A percentile compares a stretch with the other conserved stretches of the same genome.
Evolutionary conservation across 1,140 invertebrate genomes (phyloP).

Genomic region (Cotesia vestalis): DNA sequence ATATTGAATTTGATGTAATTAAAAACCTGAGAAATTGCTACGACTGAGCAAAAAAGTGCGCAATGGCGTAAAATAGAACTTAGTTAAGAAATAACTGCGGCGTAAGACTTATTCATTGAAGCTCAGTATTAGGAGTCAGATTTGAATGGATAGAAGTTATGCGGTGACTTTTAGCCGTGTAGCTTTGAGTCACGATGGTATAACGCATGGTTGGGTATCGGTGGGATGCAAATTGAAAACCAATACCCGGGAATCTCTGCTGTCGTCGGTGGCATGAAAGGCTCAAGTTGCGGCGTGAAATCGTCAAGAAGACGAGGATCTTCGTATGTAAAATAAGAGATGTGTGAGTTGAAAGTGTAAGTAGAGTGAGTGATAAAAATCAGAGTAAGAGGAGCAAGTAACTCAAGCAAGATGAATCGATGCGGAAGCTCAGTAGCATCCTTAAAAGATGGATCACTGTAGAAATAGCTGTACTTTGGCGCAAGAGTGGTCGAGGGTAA

Average conservation of each 20-base stretch:
- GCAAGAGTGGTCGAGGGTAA: slow-evolving; percentile 24
- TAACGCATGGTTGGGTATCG: slow-evolving; percentile 49
- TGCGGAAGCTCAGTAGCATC: background rate
- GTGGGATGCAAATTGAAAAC: slow-evolving; percentile 55
- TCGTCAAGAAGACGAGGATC: background rate
- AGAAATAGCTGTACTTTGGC: background rate
- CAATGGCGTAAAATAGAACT: background rate
- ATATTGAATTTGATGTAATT: background rate
- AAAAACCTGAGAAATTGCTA: background rate
- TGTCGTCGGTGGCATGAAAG: background rate
- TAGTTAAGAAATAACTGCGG: background rate
- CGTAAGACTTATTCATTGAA: no score
- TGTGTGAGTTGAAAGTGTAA: background rate
- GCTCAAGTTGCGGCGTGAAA: slow-evolving; percentile 29
- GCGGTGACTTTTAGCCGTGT: background rate
- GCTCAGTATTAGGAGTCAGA: no score
- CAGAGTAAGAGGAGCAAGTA: slow-evolving; percentile 2
- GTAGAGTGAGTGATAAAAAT: slow-evolving; percentile 6
- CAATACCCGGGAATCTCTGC: slow-evolving; percentile 42
- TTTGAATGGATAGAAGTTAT: no score
- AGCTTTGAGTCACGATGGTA: slow-evolving; percentile 27
- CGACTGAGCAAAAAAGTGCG: no score
- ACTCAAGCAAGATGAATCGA: slow-evolving; percentile 27
- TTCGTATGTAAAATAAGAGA: no score
- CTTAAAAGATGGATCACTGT: no score